Conservation (phyloP, 30 jellyfish, hydroid and myxozoan species). For the Hydra vulgaris region DNA sequence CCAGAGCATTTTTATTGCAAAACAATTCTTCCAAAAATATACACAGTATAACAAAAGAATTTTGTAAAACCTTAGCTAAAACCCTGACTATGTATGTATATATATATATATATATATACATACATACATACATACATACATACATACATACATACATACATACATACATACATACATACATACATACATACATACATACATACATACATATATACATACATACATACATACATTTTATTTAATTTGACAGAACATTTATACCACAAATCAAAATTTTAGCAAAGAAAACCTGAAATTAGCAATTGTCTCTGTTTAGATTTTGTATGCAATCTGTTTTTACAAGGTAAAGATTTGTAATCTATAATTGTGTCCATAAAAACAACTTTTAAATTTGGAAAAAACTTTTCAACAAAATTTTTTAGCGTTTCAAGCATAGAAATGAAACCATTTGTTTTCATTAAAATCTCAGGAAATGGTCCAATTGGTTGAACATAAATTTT, state of each 20-base stretch:
- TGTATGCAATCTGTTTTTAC: slow-evolving; percentile 51
- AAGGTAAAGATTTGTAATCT: slow-evolving; percentile 45
- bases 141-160: background rate
- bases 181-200: background rate
- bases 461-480: slow-evolving; percentile 88
- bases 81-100: background rate
- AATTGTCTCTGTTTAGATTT: slow-evolving; percentile 70
- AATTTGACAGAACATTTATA: background rate
- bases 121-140: background rate
- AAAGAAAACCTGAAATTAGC: slow-evolving; percentile 61
- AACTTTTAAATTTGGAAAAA: slow-evolving; percentile 44
- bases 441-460: slow-evolving; percentile 14
- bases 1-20: too few species aligned
- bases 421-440: background rate
- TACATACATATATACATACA: background rate
- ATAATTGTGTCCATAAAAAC: slow-evolving; percentile 38
- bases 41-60: too few species aligned
- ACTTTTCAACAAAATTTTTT: slow-evolving; percentile 49
- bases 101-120: background rate
- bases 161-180: background rate
- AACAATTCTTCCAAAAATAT: too few species aligned
- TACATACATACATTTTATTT: background rate
- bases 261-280: too few species aligned
- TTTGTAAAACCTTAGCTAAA: too few species aligned
- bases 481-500: slow-evolving; percentile 42